A percentile compares a stretch with the other conserved stretches of the same genome.
These are phyloP conservation scores for Cyrtonyx montezumae DNA, from an alignment of 2,113 vertebrate genomes.

Conservation along the genomic window DNA sequence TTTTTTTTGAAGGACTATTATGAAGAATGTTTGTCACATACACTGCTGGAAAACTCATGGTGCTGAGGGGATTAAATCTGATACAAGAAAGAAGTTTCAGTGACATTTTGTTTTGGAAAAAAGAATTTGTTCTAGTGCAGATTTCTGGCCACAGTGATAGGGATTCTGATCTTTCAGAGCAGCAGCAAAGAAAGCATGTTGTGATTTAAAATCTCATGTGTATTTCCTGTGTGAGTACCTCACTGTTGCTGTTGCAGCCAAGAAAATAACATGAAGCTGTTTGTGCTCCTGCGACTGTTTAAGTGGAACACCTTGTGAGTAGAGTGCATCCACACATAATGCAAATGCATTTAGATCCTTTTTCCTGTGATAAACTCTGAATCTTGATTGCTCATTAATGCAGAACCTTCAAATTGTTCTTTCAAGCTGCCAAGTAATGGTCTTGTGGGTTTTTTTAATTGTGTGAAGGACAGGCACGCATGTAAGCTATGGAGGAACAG, in stretches of 20 bases:
- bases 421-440: not conserved
- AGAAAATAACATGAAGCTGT: not conserved
- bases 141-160: not conserved
- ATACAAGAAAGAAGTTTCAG: not conserved
- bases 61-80: not conserved
- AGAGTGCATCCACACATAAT: not conserved
- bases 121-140: not conserved
- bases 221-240: not conserved
- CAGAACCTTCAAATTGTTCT: not conserved
- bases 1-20: too few species aligned
- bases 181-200: not conserved
- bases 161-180: not conserved
- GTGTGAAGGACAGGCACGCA: not conserved
- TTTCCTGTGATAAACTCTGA: not conserved
- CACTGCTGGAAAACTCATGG: not conserved
- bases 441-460: not conserved
- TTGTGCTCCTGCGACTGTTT: not conserved
- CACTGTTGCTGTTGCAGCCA: not conserved
- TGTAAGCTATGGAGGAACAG: not conserved
- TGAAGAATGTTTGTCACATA: not conserved
- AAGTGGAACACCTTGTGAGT: not conserved
- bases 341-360: not conserved
- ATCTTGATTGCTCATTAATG: conserved; percentile 37
- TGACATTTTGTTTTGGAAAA: conserved; percentile 37
- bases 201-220: not conserved